A percentile compares a stretch with the other conserved stretches of the same genome.
Conservation (phyloP, 2,113 vertebrate species). For the Chloroceryle aenea region DNA sequence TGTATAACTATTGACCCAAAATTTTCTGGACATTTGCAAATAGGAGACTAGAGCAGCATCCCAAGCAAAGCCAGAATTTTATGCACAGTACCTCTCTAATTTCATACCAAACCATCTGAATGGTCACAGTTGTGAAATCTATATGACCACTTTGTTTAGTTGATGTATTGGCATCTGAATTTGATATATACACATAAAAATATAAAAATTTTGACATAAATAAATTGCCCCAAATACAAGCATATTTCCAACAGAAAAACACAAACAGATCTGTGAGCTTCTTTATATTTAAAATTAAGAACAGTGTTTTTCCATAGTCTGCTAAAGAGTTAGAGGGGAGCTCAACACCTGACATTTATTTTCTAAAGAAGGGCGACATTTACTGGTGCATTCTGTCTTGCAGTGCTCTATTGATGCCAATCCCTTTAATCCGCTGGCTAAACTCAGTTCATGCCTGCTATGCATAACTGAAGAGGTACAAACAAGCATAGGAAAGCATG, state of each 20-base stretch:
- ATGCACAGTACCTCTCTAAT: not conserved
- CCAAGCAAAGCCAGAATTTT: not conserved
- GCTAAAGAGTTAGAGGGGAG: not conserved
- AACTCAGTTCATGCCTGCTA: constrained; percentile 10
- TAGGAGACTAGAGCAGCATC: not conserved
- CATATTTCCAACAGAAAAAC: not conserved
- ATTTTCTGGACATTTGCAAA: not conserved
- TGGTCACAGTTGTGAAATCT: not conserved
- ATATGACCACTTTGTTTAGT: not conserved
- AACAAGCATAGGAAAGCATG: not conserved
- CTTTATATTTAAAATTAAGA: not conserved
- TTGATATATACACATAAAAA: not conserved
- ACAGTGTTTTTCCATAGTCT: not conserved
- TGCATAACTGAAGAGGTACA: constrained; percentile 13
- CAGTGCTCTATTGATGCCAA: not conserved
- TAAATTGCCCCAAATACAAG: not conserved
- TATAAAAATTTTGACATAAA: not conserved
- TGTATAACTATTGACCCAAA: not conserved
- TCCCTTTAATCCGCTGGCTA: constrained; percentile 17
- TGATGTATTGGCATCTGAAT: not conserved
- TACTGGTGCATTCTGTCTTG: not conserved
- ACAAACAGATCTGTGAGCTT: not conserved
- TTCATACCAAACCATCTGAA: not conserved
- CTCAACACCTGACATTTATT: not conserved
- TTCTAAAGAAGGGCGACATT: not conserved